Percentiles rank a stretch among this genome's conserved stretches.
Conservation (phyloP, 2,888 invertebrate genomes). For the Ormyrus rosae region DNA sequence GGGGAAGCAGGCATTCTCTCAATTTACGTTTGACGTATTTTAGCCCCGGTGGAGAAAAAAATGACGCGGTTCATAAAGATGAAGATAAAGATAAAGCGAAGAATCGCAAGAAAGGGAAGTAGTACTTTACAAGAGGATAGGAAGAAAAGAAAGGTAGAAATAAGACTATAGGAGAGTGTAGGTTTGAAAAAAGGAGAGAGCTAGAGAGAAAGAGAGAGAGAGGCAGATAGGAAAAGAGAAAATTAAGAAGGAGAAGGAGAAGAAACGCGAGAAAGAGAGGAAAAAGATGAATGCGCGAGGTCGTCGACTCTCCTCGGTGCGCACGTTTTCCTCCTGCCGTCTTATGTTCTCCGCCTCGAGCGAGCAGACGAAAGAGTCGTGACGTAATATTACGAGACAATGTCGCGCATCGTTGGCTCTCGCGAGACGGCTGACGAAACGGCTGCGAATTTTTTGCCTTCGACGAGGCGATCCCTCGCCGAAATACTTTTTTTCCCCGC, state of each 20-base stretch:
- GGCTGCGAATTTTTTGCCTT: no score
- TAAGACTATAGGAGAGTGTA: constrained; percentile 26
- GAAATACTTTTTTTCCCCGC: no score
- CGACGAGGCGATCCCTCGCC: no score
- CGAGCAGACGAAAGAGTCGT: constrained; percentile 16
- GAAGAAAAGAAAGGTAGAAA: constrained; percentile 38
- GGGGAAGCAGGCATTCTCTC: background rate
- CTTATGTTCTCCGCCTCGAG: constrained; percentile 40
- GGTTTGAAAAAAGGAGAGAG: constrained; percentile 14
- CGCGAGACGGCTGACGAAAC: no score
- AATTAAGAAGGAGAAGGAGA: constrained; percentile 44
- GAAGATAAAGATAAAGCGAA: constrained; percentile 34
- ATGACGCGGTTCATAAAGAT: constrained; percentile 23
- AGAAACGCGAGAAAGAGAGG: constrained; percentile 43
- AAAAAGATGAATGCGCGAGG: constrained; percentile 21
- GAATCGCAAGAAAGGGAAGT: constrained; percentile 41
- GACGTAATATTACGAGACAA: constrained; percentile 48
- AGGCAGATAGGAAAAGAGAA: constrained; percentile 47
- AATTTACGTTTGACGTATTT: constrained; percentile 1
- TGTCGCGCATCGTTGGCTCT: constrained; percentile 9
- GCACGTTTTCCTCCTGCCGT: constrained; percentile 11
- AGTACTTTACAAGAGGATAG: constrained; percentile 39
- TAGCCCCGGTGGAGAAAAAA: background rate
- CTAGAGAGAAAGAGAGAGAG: constrained; percentile 8
- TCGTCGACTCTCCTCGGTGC: constrained; percentile 29